phyloP scores from a whole-genome alignment of 2,113 vertebrate genomes.

The Conger conger region DNA sequence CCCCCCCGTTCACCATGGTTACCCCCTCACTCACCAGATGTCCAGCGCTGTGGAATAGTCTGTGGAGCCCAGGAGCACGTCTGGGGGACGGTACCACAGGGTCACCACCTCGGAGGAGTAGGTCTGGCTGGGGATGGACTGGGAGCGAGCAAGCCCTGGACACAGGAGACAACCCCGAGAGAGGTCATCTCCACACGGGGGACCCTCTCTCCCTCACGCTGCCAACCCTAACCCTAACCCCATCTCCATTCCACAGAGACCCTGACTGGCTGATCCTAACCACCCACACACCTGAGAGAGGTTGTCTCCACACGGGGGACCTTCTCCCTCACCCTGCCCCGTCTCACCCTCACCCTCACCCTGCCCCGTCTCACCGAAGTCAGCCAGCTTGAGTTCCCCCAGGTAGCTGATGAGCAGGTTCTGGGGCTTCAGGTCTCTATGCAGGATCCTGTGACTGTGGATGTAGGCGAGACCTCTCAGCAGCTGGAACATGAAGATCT shows the following conservation, averaged over 20 bases:
- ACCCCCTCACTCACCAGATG: constrained; percentile 76
- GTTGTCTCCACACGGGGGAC: no score
- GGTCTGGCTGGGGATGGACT: constrained; percentile 82
- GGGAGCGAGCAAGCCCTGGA: constrained; percentile 81
- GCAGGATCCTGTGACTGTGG: constrained; percentile 85
- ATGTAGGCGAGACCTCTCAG: constrained; percentile 81
- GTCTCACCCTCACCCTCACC: no score
- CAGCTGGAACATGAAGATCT: constrained; percentile 94
- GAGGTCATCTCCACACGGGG: no score
- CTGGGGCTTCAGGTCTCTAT: constrained; percentile 90
- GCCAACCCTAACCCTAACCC: no score
- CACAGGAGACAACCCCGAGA: neutral
- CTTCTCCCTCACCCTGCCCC: no score
- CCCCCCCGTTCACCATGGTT: neutral
- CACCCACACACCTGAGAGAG: no score
- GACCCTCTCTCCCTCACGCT: no score
- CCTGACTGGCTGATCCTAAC: no score
- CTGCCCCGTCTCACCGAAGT: constrained; percentile 90
- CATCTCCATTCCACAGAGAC: no score
- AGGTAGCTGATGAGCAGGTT: constrained; percentile 92
- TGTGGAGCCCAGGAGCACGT: constrained; percentile 84
- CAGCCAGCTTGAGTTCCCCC: constrained; percentile 89
- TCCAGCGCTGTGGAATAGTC: constrained; percentile 86
- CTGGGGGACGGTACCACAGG: constrained; percentile 85
- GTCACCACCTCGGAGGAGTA: constrained; percentile 88